Conservation (phyloP, 2,797 vertebrate genomes). For the Chaenodraco wilsoni region DNA sequence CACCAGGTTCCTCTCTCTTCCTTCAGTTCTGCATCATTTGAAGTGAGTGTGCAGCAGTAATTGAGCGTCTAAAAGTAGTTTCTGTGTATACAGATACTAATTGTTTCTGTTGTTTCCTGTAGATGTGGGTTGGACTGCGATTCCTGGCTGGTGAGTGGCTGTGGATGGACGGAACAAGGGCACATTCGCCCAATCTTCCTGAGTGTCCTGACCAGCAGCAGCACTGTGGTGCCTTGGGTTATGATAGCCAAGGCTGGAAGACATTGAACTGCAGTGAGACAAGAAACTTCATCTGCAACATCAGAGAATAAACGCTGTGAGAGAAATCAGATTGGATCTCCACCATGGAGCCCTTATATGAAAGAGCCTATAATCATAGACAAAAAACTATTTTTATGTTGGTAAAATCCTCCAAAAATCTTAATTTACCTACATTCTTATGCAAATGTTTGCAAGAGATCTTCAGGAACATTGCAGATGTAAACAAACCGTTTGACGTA, state of each 20-base stretch:
- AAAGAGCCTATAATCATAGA: too few species aligned
- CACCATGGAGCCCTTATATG: too few species aligned
- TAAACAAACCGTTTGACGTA: not conserved
- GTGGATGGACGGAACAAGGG: accelerated
- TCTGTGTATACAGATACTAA: too few species aligned
- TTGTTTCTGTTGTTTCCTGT: not conserved
- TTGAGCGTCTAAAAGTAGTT: not conserved
- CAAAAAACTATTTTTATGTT: too few species aligned
- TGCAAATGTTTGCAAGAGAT: not conserved
- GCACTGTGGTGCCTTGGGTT: not conserved
- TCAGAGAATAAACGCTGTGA: accelerated
- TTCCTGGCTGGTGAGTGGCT: conserved; percentile 18
- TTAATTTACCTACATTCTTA: not conserved
- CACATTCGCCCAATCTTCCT: not conserved
- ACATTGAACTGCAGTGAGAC: not conserved
- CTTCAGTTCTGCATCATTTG: too few species aligned
- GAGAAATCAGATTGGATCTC: too few species aligned
- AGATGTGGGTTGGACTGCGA: conserved; percentile 26
- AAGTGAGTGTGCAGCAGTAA: not conserved
- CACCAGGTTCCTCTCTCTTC: too few species aligned
- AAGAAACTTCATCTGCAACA: conserved; percentile 15
- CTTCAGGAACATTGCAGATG: not conserved
- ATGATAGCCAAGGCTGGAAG: accelerated
- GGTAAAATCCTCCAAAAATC: too few species aligned
- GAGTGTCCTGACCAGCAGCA: not conserved